Conservation (phyloP, 2,797 vertebrate species). For the Gymnothorax javanicus region DNA sequence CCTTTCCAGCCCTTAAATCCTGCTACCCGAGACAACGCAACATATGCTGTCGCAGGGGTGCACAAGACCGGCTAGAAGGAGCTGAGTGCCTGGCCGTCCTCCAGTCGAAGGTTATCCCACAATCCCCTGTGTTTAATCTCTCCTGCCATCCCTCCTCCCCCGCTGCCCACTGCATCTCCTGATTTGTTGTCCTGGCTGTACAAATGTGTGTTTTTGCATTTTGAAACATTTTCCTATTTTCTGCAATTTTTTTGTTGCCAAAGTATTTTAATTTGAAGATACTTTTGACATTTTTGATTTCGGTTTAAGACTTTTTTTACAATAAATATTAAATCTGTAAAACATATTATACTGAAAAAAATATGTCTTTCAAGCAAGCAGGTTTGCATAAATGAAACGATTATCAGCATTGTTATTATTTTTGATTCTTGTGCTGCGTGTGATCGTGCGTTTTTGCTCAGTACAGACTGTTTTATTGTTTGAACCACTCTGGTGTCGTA, state of each 20-base stretch:
- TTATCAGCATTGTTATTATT: neutral
- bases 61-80: slow-evolving; percentile 2
- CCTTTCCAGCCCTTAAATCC: slow-evolving; percentile 16
- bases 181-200: neutral
- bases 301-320: neutral
- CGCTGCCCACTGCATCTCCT: neutral
- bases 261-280: neutral
- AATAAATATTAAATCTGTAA: no score
- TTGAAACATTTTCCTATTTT: neutral
- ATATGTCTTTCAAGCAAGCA: neutral
- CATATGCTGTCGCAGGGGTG: slow-evolving; percentile 28
- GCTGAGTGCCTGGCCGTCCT: neutral
- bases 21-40: neutral
- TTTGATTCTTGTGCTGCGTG: neutral
- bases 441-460: neutral
- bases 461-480: neutral
- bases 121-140: neutral
- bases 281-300: neutral
- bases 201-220: neutral
- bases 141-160: neutral
- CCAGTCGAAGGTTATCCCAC: neutral
- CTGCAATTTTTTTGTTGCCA: neutral
- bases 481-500: neutral
- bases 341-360: no score
- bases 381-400: neutral